Evolutionary conservation across 2,797 vertebrate genomes (phyloP).

Genomic region (Amblyraja radiata): DNA sequence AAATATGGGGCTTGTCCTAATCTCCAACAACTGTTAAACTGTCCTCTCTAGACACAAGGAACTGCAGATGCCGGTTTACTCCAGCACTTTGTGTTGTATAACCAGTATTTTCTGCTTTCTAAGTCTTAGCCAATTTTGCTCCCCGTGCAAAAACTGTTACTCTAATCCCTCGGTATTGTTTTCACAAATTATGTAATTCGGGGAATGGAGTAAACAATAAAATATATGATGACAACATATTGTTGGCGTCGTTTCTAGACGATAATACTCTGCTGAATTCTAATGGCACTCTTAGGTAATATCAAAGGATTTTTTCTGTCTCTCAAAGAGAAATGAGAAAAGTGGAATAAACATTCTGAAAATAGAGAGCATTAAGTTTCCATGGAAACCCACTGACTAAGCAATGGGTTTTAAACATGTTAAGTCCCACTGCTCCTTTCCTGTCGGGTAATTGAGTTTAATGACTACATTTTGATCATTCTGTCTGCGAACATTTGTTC

Average conservation of each 20-base stretch:
- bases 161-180: not conserved
- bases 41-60: not conserved
- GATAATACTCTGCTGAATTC: not conserved
- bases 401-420: not conserved
- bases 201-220: not conserved
- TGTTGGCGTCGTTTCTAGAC: not conserved
- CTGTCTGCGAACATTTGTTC: not conserved
- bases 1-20: too few species aligned
- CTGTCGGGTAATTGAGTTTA: not conserved
- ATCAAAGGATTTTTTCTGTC: not conserved
- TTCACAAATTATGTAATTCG: not conserved
- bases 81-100: not conserved
- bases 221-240: not conserved
- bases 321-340: not conserved
- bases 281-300: not conserved
- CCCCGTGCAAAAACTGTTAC: not conserved
- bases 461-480: not conserved
- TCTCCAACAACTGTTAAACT: not conserved
- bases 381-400: not conserved
- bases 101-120: not conserved
- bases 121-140: not conserved
- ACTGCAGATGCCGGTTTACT: too few species aligned
- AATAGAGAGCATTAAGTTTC: constrained; percentile 7
- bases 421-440: not conserved
- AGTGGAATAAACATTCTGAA: not conserved